Conservation (phyloP, 2,113 vertebrate genomes). For the Kobus ellipsiprymnus region DNA sequence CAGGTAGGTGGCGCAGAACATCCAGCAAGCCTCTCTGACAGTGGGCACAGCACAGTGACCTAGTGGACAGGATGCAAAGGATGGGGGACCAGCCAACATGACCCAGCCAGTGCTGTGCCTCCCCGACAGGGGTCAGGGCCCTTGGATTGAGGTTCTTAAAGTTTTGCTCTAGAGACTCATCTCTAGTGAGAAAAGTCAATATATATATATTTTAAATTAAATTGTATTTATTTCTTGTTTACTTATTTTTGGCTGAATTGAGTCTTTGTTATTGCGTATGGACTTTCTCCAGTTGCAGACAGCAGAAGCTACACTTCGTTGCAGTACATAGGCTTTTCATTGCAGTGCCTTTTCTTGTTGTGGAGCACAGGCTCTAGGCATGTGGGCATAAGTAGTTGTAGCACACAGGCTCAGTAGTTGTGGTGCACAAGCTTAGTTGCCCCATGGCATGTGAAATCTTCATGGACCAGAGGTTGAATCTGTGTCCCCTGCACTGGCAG, state of each 20-base stretch:
- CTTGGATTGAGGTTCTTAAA: neutral
- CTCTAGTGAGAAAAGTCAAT: neutral
- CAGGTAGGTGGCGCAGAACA: constrained; percentile 48
- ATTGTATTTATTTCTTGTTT: neutral
- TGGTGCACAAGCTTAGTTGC: neutral
- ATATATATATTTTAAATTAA: neutral
- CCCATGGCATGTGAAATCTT: neutral
- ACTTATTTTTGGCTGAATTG: neutral
- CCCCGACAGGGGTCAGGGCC: neutral
- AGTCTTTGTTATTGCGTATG: neutral
- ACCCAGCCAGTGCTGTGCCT: no score
- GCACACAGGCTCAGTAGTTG: neutral
- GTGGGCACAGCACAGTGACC: neutral
- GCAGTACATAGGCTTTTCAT: neutral
- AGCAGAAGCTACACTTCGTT: rapidly evolving
- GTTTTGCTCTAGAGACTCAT: neutral
- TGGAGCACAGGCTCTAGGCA: neutral
- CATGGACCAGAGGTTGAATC: neutral
- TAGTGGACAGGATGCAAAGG: neutral
- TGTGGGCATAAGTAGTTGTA: neutral
- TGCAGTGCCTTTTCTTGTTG: neutral
- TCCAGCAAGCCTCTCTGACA: neutral
- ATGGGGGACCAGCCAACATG: neutral
- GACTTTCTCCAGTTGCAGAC: neutral
- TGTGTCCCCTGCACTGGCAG: neutral